Evolutionary conservation across 2,888 invertebrate genomes (phyloP).

Genomic region (Notodonta ziczac): DNA sequence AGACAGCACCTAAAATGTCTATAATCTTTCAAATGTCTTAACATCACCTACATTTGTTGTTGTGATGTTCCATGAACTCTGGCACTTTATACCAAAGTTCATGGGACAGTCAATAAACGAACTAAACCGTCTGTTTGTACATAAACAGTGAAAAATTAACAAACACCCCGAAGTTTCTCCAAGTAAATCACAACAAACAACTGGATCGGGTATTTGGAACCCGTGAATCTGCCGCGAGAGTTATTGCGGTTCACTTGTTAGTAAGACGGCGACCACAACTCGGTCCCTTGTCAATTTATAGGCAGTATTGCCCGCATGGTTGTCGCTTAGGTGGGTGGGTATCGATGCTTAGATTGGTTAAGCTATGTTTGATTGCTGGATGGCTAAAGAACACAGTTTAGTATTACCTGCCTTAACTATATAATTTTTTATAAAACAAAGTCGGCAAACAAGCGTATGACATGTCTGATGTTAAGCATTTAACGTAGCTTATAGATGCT

Average conservation of each 20-base stretch:
- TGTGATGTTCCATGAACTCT: too few species aligned
- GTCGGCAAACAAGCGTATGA: too few species aligned
- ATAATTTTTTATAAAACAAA: too few species aligned
- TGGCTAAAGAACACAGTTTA: too few species aligned
- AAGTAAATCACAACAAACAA: conserved; percentile 50
- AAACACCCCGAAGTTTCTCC: conserved; percentile 5
- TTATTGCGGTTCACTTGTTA: conserved; percentile 68
- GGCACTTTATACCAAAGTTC: not conserved
- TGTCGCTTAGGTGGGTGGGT: not conserved
- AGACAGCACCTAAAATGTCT: too few species aligned
- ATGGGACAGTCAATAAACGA: not conserved
- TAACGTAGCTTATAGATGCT: too few species aligned
- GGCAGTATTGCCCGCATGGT: conserved; percentile 34
- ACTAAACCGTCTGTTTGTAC: conserved; percentile 7
- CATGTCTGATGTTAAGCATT: too few species aligned
- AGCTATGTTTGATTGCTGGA: too few species aligned
- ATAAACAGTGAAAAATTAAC: conserved; percentile 4
- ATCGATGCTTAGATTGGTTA: not conserved
- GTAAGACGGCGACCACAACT: conserved; percentile 69
- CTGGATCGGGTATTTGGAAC: conserved; percentile 64
- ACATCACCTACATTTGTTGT: too few species aligned
- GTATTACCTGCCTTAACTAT: too few species aligned
- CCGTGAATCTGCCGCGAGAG: conserved; percentile 64
- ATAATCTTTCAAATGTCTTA: too few species aligned
- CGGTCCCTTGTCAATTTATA: conserved; percentile 70